Base-by-base conservation (phyloP, 2,797 vertebrate genomes). In the Psittacula derbiana region DNA sequence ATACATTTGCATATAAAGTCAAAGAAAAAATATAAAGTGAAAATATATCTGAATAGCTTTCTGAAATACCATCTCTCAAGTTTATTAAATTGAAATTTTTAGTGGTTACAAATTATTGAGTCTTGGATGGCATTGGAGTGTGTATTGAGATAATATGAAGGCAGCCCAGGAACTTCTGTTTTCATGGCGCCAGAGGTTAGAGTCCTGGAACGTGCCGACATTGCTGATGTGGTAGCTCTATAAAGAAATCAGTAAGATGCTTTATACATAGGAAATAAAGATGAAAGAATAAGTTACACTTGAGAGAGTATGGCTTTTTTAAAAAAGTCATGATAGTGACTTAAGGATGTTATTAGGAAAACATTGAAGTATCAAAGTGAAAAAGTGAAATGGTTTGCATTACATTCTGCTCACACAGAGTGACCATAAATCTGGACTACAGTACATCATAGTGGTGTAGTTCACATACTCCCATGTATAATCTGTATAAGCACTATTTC, bases 371-470 rank as follows among this genome's bases (percentile, higher is more conserved):
- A 40, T 50, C 30, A 19, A 62, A 60, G 28, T 72, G 46, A 61
- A 93, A 23, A 67, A 60, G 24, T 72, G 52, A 71, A 90, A 55
- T 61, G 58, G 20, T 76, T 88, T 76, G 24, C 61, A 46, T 74
- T 74, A 69, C 57, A 57, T 70, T 85, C 62, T 73, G 12, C 28
- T 64, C 57, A 21, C 31, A 41, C 49, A 8, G 27, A 66, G 40
- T 18, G 12, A 28, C 18, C 1, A 3, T 72, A 72, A 78, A 81
- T 80, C 44, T 75, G 44, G 31, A 25, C 31, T 65, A 16, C 28
- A 52, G 50, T 57, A 33, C 8, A 4, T 83, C 83, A 31, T 47
- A 52, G 12, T 80, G 44, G n/a, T 66, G 11, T 66, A 71, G 33
- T 80, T 86, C 36, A 55, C 19, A 21, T 61, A 44, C 25, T 71